phyloP scores from a whole-genome alignment of 2,888 invertebrate genomes.

The Chrysodeixis includens region DNA sequence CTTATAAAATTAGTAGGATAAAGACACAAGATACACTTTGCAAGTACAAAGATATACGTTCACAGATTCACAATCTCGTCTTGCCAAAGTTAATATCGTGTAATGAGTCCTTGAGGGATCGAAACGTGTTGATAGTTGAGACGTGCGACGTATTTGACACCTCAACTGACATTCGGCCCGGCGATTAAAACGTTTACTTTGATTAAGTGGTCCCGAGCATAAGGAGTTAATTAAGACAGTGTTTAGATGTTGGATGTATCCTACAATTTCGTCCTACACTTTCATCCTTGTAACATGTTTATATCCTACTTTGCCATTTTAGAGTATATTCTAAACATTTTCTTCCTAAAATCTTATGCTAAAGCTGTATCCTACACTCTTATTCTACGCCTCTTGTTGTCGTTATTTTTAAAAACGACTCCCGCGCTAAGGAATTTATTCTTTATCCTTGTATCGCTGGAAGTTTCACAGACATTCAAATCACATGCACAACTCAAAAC shows the following conservation, averaged over 20 bases:
- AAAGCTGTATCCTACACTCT: not conserved
- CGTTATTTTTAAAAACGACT: too few species aligned
- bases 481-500: too few species aligned
- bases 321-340: too few species aligned
- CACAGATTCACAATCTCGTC: not conserved
- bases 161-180: not conserved
- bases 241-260: not conserved
- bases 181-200: not conserved
- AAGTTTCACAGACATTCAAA: too few species aligned
- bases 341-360: not conserved
- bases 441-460: too few species aligned
- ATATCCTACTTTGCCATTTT: too few species aligned
- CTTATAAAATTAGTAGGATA: too few species aligned
- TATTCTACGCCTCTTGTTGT: too few species aligned
- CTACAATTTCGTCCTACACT: not conserved
- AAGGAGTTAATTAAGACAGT: not conserved
- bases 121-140: not conserved
- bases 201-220: not conserved
- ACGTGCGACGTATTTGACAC: not conserved
- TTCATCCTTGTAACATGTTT: too few species aligned
- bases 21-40: too few species aligned
- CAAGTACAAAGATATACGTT: not conserved
- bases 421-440: too few species aligned
- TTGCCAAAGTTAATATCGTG: not conserved
- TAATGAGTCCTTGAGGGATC: not conserved